Conservation (phyloP, 2,888 invertebrate species). For the Cylloceria caligata region DNA sequence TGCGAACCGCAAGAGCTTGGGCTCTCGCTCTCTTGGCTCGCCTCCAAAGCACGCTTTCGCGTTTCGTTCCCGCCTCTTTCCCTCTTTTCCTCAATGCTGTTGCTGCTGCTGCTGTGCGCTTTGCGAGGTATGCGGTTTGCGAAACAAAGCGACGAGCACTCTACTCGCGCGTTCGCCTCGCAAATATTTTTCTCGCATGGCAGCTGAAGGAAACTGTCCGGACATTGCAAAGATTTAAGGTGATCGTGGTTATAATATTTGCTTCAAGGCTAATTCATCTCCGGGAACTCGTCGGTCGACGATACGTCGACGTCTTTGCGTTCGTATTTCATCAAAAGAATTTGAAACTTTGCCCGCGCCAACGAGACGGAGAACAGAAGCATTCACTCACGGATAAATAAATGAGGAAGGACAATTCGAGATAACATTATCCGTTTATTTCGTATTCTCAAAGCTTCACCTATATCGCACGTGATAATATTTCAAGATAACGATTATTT, state of each 20-base stretch:
- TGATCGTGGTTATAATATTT: background rate
- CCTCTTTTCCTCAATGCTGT: conserved; percentile 27
- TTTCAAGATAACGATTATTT: too few relatives aligned
- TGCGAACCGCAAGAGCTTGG: conserved; percentile 38
- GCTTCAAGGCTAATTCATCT: conserved; percentile 23
- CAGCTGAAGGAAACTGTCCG: conserved; percentile 6
- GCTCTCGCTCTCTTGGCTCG: conserved; percentile 57
- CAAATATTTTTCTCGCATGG: conserved; percentile 17
- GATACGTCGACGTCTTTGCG: conserved; percentile 12
- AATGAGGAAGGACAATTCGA: conserved; percentile 31
- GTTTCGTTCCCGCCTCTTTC: conserved; percentile 61
- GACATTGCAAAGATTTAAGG: conserved; percentile 14
- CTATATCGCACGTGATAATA: background rate
- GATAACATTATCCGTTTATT: conserved; percentile 7
- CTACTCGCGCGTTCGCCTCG: background rate
- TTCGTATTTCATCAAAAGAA: conserved; percentile 7
- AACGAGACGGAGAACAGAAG: conserved; percentile 27
- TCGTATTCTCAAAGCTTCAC: background rate
- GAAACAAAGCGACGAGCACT: conserved; percentile 52
- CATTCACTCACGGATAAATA: conserved; percentile 39
- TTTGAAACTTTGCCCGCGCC: background rate
- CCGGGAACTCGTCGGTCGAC: background rate
- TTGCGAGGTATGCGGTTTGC: conserved; percentile 43
- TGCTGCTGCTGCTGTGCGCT: conserved; percentile 23
- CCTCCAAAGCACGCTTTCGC: conserved; percentile 66